Percentiles rank a stretch among this genome's conserved stretches.
phyloP scores from a whole-genome alignment of 1,140 invertebrate genomes.

The Melipona quadrifasciata region DNA sequence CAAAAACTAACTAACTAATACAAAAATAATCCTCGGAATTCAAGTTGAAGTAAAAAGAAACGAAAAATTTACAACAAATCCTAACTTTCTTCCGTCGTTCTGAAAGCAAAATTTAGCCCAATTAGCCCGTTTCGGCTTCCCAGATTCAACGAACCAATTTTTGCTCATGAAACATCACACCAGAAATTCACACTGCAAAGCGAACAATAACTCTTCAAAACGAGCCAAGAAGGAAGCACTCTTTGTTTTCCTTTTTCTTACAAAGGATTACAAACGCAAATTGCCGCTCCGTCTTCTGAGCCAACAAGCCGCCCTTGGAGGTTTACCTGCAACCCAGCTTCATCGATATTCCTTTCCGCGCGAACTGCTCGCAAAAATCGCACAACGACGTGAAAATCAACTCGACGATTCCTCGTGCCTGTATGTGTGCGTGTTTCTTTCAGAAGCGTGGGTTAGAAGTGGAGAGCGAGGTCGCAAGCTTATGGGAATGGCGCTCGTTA shows the following conservation, averaged over 20 bases:
- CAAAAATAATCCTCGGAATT: background rate
- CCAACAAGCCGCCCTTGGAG: background rate
- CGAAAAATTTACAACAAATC: background rate
- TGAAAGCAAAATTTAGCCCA: background rate
- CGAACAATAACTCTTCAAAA: background rate
- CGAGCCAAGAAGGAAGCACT: background rate
- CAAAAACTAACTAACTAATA: no score
- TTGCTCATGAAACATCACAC: background rate
- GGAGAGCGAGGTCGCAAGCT: constrained; percentile 10
- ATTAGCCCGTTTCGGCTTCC: background rate
- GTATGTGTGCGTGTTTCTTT: background rate
- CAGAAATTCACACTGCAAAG: background rate
- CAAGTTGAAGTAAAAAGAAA: background rate
- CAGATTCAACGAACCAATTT: no score
- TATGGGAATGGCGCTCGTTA: constrained; percentile 70
- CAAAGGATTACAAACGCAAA: background rate
- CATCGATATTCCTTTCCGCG: constrained; percentile 1
- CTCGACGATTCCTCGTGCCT: no score
- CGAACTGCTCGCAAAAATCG: background rate
- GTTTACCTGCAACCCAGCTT: background rate
- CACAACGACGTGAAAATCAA: background rate
- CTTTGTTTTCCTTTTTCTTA: no score
- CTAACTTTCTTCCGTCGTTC: background rate
- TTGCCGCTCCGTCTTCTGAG: background rate
- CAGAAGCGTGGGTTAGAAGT: background rate